Base-by-base conservation (phyloP, 2,797 vertebrate genomes). In the Margarornis squamiger region DNA sequence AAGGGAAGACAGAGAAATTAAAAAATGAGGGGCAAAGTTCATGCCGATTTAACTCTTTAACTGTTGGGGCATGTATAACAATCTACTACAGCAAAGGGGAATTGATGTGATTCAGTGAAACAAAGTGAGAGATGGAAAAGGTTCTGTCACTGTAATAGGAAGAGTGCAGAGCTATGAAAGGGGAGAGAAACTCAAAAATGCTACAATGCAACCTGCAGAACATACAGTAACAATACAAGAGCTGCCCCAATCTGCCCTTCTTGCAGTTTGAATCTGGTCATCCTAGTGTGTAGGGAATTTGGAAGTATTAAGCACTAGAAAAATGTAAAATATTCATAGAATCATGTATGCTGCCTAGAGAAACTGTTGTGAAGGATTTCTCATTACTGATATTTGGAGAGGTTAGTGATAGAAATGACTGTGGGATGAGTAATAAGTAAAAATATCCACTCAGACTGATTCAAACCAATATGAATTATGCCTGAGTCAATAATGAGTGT, bases 401-500 rank as follows among this genome's bases (percentile, higher is more conserved):
- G n/a, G 26, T 45, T 91, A 89, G 71, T 74, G 74, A 71, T 73
- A 87, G 66, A 95, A 96, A 88, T 84, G 30, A 95, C 57, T 90
- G 65, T 36, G 34, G 19, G 52, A 95, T 93, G 88, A 95, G 52
- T 94, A 95, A 82, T 87, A 89, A 66, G 45, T 65, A 82, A 91
- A 93, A 94, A 87, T 77, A 94, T 89, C 54, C 43, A 79, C 74
- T 91, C 71, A 95, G 59, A 86, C 67, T 92, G 63, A 95, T 85
- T 95, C 89, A 92, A 92, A 93, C 41, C 65, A 74, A 63, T 71
- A 89, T 85, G 77, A 87, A 95, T 91, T 97, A 73, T 73, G 67
- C 45, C 61, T 86, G 70, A 94, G 80, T 88, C 86, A 92, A 88
- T 86, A 90, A 93, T 62, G 62, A 95, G 41, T 39, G 19, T 61